phyloP scores from a whole-genome alignment of 2,113 vertebrate species.

The Australoheros scitulus region DNA sequence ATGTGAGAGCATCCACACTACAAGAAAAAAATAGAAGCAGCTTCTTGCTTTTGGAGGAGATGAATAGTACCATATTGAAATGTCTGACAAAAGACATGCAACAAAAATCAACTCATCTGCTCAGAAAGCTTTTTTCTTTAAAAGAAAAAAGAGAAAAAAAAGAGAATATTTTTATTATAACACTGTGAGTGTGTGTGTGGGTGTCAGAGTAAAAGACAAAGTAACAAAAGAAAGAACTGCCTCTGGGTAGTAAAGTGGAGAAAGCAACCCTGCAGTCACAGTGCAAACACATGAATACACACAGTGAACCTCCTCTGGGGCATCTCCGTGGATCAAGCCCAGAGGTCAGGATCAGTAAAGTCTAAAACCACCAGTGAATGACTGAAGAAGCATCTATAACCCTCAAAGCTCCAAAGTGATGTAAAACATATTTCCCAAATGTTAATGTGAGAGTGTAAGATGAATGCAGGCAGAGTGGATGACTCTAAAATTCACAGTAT shows the following conservation, averaged over 20 bases:
- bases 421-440: neutral
- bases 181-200: neutral
- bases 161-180: neutral
- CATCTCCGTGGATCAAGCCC: too few species aligned
- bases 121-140: neutral
- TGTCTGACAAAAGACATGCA: neutral
- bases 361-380: neutral
- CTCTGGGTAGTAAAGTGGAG: neutral
- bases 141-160: too few species aligned
- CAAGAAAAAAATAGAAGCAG: neutral
- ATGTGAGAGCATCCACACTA: neutral
- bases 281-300: neutral
- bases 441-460: neutral
- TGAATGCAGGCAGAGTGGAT: neutral
- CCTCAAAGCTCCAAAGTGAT: neutral
- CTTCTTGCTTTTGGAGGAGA: neutral
- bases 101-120: neutral
- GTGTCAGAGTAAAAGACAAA: slow-evolving; percentile 2
- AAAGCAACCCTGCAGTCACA: neutral
- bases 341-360: neutral
- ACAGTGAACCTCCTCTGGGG: neutral
- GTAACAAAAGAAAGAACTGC: neutral
- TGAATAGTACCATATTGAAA: neutral
- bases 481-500: neutral
- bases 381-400: neutral